Evolutionary conservation across 2,113 vertebrate genomes (phyloP).

Genomic region (Camelus bactrianus): DNA sequence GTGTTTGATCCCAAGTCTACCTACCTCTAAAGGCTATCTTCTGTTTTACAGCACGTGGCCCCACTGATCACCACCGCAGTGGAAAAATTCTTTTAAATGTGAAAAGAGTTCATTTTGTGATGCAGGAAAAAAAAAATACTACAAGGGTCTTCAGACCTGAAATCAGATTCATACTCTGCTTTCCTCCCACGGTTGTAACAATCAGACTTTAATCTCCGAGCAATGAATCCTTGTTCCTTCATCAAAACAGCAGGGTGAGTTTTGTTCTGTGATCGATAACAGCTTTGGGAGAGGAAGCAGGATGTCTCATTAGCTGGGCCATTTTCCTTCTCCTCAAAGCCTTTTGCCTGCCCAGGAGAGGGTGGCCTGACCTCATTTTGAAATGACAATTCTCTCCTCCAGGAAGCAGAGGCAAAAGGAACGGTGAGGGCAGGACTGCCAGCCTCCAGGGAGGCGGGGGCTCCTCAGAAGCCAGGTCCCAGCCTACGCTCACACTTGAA

Average conservation of each 20-base stretch:
- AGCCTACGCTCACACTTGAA: background rate
- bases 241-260: rapidly evolving
- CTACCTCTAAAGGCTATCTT: background rate
- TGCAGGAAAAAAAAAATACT: background rate
- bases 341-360: background rate
- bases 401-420: background rate
- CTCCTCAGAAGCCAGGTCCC: background rate
- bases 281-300: background rate
- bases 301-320: background rate
- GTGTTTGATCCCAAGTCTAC: rapidly evolving
- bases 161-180: background rate
- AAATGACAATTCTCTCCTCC: background rate
- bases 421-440: background rate
- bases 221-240: background rate
- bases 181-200: background rate
- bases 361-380: background rate
- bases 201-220: background rate
- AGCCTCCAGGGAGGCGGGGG: background rate
- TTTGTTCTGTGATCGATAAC: background rate
- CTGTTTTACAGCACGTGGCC: rapidly evolving
- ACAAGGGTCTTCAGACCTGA: background rate
- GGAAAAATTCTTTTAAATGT: background rate
- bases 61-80: background rate
- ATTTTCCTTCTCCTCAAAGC: background rate
- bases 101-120: background rate